Base-by-base conservation (phyloP, 92 coral and sea anemone genomes). In the Ricordea florida region DNA sequence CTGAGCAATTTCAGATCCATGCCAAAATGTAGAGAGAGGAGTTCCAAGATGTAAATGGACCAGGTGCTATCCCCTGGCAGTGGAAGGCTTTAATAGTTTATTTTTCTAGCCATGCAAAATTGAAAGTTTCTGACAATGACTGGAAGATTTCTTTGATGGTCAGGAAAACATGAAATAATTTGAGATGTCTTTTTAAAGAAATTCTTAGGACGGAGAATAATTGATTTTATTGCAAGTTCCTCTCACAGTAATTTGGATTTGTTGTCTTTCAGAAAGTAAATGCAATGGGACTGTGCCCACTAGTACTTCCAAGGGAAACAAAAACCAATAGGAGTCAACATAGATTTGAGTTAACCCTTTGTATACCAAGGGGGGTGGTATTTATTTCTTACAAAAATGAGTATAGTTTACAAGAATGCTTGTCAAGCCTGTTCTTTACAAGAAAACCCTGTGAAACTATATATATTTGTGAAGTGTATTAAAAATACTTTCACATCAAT, bases 261-360 rank as follows among this genome's bases (percentile, higher is more conserved):
- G 60, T 22, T 2, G 29, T 52, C 32, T 52, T 22, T 10, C 10
- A 52, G 34, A 52, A 22, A 21, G 22, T 52, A 22, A 52, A 27
- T 52, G 32, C 60, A 52, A 21, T 52, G 33, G 32, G 20, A n/a
- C n/a, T n/a, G n/a, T 52, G 60, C 32, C 29, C 11, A 26, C 36
- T 55, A 26, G 36, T 25, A 27, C 62, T 55, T 30, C 36, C 62
- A 25, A 26, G 20, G 36, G 14, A 55, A 55, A 55, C 36, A 55
- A 55, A 25, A 55, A 55, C 62, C 6, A 35, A 35, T 35, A 35
- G 6, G 57, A 49, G 26, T 20, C 11, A 49, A 32, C 23, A 20
- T 28, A 49, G 57, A 49, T 46, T 46, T 14, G 52, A 46, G 52
- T 46, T 46, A 46, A 46, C 52, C n/a, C n/a, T n/a, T n/a, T n/a